Base-by-base conservation (phyloP, 2,797 vertebrate species). In the Acrocephalus scirpaceus region DNA sequence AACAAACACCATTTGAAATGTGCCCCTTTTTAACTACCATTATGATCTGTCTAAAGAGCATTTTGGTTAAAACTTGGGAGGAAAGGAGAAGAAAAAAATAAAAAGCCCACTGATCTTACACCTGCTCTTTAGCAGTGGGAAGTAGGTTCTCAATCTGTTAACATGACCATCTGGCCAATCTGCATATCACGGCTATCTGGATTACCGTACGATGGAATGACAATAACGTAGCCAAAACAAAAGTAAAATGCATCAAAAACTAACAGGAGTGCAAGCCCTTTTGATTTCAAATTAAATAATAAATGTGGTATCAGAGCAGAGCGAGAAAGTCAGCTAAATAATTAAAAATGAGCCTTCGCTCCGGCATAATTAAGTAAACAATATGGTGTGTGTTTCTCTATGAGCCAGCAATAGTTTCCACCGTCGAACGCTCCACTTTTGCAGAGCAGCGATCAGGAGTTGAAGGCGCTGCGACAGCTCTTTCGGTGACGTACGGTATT, bases 141-240 rank as follows among this genome's bases (percentile, higher is more conserved):
- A 98, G 97, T 97, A 97, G 95, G 97, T 98, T 98, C 96, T 98
- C 98, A 97, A 97, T 98, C 97, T 98, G 98, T 98, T 98, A 98
- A 97, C 97, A 97, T 93, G 97, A 97, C 98, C 98, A 98, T 98
- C 98, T 98, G 98, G 98, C 95, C 97, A 96, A 98, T 97, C 97
- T 98, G 96, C 97, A 98, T 97, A 98, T 97, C 98, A 94, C 42
- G 96, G 97, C 94, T 97, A 97, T 96, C 97, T 97, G 97, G 97
- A 97, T 96, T 96, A 97, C 96, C 88, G 89, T 96, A 97, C 92
- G 96, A 98, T 97, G 97, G 97, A 98, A 98, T 98, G 97, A 97
- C 96, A 98, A 97, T 96, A 97, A 95, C 44, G 25, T 76, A 96
- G 95, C 97, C 97, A 97, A 97, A 97, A 93, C 93, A 95, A 95